These are phyloP conservation scores for Cerceris rybyensis DNA, from an alignment of 2,888 invertebrate species.

Conservation along the genomic window DNA sequence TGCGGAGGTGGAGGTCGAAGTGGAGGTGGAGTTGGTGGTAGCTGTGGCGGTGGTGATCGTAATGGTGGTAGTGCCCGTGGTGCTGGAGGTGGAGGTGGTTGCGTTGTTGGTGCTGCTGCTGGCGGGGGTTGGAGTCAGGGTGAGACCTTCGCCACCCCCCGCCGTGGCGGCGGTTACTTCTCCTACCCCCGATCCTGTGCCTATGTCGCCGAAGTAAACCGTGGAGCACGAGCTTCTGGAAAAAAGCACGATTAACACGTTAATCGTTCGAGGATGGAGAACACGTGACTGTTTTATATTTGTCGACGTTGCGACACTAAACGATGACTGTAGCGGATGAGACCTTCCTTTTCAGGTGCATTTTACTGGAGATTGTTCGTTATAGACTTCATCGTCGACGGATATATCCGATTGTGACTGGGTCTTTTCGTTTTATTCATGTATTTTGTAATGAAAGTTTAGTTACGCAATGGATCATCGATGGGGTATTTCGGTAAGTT, in stretches of 20 bases:
- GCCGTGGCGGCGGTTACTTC: constrained; percentile 67
- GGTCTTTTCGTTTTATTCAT: no score
- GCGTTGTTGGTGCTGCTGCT: constrained; percentile 60
- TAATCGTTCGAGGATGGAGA: neutral
- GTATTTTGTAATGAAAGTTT: no score
- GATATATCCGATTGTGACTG: no score
- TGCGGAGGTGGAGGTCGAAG: constrained; percentile 32
- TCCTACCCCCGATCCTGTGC: constrained; percentile 71
- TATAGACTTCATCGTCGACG: no score
- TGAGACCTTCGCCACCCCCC: constrained; percentile 69
- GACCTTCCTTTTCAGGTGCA: no score
- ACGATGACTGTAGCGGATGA: no score
- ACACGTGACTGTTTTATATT: neutral
- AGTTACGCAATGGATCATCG: no score
- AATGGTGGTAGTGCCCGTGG: constrained; percentile 41
- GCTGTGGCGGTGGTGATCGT: constrained; percentile 40
- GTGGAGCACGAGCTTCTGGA: constrained; percentile 74
- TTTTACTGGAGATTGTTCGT: no score
- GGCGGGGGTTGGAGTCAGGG: constrained; percentile 64
- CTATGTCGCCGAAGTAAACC: constrained; percentile 77
- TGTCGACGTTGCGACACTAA: neutral
- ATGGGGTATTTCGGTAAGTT: no score
- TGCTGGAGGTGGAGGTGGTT: constrained; percentile 50
- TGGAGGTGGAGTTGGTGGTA: constrained; percentile 45
- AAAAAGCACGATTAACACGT: constrained; percentile 9